Base-by-base conservation (phyloP, 2,888 invertebrate genomes). In the Andrena camellia region DNA sequence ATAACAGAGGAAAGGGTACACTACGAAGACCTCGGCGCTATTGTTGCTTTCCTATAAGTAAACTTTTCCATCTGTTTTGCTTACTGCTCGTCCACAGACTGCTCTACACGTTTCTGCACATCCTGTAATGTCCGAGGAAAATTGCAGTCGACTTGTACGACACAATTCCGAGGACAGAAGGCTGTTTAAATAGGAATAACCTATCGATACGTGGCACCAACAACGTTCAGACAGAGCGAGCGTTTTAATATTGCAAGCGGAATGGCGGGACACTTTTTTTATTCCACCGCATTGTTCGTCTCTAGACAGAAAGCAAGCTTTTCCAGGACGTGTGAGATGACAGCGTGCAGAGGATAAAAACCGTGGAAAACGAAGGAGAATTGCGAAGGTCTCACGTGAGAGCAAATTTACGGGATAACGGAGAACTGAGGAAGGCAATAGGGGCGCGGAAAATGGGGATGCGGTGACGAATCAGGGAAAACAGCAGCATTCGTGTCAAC, bases 381-480 rank as follows among this genome's bases (percentile, higher is more conserved):
- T 31, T 31, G 31, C 3, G 2, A 74, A 67, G 59, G 59, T 6
- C 59, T 13, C 23, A 67, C n/a, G 23, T 4, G 67, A n/a, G 48
- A 6, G 48, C 57, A 67, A 74, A 67, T 74, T 48, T 29, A 42
- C 17, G 10, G 42, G 20, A 31, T 57, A 20, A 42, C 8, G 59
- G 31, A 23, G 73, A 17, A 31, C 26, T 5, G 1, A 31, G 10
- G 10, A 10, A 52, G 54, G 29, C 6, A 26, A 42, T 23, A 57
- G 5, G 29, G 29, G 29, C 29, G 20, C 7, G 26, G 26, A 48
- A 67, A 23, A 29, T 20, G 29, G 29, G 31, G 31, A 57, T 29
- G n/a, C 17, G 26, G 59, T 29, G 20, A 6, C 7, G 31, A 54
- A 59, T 48, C 57, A 3, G 48, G n/a, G 52, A 59, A 26, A 35